phyloP scores from a whole-genome alignment of 2,113 vertebrate genomes.

The Laterallus jamaicensis region DNA sequence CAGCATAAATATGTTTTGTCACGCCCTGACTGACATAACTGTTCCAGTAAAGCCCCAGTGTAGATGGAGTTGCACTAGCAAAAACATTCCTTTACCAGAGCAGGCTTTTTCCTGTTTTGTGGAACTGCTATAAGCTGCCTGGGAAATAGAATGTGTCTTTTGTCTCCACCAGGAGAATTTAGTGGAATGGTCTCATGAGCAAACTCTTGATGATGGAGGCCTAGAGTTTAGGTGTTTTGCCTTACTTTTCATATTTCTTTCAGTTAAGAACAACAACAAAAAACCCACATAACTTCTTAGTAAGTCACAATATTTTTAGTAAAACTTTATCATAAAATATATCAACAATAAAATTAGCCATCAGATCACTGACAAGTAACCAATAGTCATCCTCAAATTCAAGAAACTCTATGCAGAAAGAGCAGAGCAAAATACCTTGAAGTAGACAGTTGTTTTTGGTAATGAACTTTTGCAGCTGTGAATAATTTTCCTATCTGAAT shows the following conservation, averaged over 20 bases:
- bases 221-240: not conserved
- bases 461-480: not conserved
- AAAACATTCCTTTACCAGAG: not conserved
- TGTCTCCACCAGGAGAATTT: not conserved
- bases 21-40: not conserved
- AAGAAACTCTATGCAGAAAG: not conserved
- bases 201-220: not conserved
- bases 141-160: not conserved
- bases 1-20: not conserved
- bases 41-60: not conserved
- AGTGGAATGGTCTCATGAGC: not conserved
- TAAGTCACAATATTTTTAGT: not conserved
- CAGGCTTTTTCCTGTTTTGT: not conserved
- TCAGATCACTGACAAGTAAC: not conserved
- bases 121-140: not conserved
- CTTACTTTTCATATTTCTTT: not conserved
- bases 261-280: not conserved
- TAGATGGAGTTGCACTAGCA: not conserved
- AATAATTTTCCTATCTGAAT: conserved; percentile 9
- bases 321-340: not conserved
- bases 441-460: not conserved
- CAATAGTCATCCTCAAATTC: not conserved
- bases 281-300: not conserved
- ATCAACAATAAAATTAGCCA: not conserved
- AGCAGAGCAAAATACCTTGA: not conserved